Base-by-base conservation (phyloP, 2,888 invertebrate genomes). In the Doris montereyensis region DNA sequence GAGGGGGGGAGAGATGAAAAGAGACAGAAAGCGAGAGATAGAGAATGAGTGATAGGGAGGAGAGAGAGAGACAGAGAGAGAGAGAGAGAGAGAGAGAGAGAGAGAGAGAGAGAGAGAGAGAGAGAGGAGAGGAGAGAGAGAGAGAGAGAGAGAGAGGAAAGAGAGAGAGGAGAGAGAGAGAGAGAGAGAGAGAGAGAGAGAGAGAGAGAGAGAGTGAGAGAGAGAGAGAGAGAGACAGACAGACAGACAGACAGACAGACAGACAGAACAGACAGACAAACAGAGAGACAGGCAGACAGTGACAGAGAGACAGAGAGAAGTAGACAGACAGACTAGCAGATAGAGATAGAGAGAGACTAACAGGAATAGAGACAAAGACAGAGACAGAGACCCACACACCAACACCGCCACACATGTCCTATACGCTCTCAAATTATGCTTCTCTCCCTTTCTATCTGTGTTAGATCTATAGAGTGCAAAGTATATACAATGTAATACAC, bases 231-330 rank as follows among this genome's bases (percentile, higher is more conserved):
- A 35, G 28, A 24, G 58, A 32, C n/a, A 13, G 21, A 28, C 26
- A 57, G 26, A 28, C 17, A 24, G 28, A 35, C 24, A 13, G 28
- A 13, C 8, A 32, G 13, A 21, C 8, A 71, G 71, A 71, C n/a
- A 35, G 35, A 71, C 21, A 30, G n/a, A 5, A 24, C 17, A 73
- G 26, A 13, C 8, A 24, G 57, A 73, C 8, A 13, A 35, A 58
- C 8, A 17, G 52, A 41, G 52, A 17, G 17, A 41, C 8, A 10
- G 52, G 52, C 21, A 26, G 32, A 35, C 10, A 76, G 24, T 62
- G 17, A 58, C 4, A 79, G n/a, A 68, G 52, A 70, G n/a, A 41
- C 24, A 75, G 35, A 60, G n/a, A 58, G n/a, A 74, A 4, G 30
- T 30, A 74, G 24, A 57, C 32, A 72, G 17, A 75, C 35, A 41